Percentiles rank a stretch among this genome's conserved stretches.
Conservation (phyloP, 1,140 invertebrate genomes). For the Macrobrachium nipponense region DNA sequence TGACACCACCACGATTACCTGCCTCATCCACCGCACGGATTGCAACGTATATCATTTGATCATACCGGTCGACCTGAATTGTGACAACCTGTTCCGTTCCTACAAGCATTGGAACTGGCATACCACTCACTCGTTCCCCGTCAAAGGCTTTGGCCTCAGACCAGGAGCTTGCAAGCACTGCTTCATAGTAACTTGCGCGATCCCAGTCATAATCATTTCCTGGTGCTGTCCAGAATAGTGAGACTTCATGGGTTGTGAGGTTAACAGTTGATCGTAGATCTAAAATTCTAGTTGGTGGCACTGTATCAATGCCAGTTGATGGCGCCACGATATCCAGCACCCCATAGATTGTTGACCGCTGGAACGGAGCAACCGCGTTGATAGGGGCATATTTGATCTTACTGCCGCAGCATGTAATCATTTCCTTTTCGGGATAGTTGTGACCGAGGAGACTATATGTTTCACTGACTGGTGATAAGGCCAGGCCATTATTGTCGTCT, state of each 20-base stretch:
- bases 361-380: conserved; percentile 62
- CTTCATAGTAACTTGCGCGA: conserved; percentile 63
- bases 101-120: conserved; percentile 56
- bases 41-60: conserved; percentile 69
- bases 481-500: conserved; percentile 61
- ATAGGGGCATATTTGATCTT: conserved; percentile 55
- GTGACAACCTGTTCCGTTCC: conserved; percentile 55
- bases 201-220: conserved; percentile 67
- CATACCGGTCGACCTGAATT: conserved; percentile 54
- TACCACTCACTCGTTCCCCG: conserved; percentile 51
- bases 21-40: conserved; percentile 70
- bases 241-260: conserved; percentile 65
- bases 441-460: conserved; percentile 42
- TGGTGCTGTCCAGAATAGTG: conserved; percentile 66
- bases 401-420: conserved; percentile 63
- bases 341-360: conserved; percentile 50
- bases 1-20: conserved; percentile 70
- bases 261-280: conserved; percentile 66
- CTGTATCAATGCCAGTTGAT: conserved; percentile 60
- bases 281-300: conserved; percentile 67
- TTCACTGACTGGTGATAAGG: conserved; percentile 56
- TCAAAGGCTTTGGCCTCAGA: conserved; percentile 62
- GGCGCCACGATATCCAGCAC: conserved; percentile 58
- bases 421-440: conserved; percentile 40
- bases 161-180: conserved; percentile 55